Base-by-base conservation (phyloP, 2,113 vertebrate genomes). In the Menura novaehollandiae region DNA sequence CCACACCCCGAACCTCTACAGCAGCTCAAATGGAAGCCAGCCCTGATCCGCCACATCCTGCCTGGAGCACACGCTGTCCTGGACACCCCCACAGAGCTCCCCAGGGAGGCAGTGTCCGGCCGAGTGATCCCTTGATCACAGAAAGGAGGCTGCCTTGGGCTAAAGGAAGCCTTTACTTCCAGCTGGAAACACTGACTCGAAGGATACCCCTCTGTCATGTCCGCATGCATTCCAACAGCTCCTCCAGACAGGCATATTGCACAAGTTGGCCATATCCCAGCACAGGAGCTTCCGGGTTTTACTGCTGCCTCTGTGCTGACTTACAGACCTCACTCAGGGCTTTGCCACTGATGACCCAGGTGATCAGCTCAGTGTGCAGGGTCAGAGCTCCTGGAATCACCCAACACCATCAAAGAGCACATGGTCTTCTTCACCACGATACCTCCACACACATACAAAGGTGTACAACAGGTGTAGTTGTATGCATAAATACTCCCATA, bases 361-460 rank as follows among this genome's bases (percentile, higher is more conserved):
- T 3, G 10, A 11, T 58, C 72, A 71, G 32, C 47, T 75, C 80
- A 32, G 24, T 3, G 19, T 33, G 64, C 39, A 28, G 51, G 37
- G 43, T 15, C 59, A 44, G 27, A 85, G 73, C 21, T 37, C 44
- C 86, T 56, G 44, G 59, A 56, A 21, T n/a, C 60, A 44, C 30
- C 15, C 49, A 51, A 5, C 0, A 1, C 41, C 56, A 30, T 9
- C 80, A 52, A 43, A 80, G 0, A 55, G 39, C 33, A 3, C 1
- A 0, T 24, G 23, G 10, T 37, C 49, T 46, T 28, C 5, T 4
- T n/a, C 83, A 39, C 13, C 24, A 13, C 0, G 0, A 27, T 8
- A 30, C 14, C 59, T 4, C 39, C 72, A 6, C 52, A 30, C 2
- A 2, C 23, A 5, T 1, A 10, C 0, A 11, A 21, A 56, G 33